Evolutionary conservation across 1,140 invertebrate genomes (phyloP).

Genomic region (Cotesia typhae): DNA sequence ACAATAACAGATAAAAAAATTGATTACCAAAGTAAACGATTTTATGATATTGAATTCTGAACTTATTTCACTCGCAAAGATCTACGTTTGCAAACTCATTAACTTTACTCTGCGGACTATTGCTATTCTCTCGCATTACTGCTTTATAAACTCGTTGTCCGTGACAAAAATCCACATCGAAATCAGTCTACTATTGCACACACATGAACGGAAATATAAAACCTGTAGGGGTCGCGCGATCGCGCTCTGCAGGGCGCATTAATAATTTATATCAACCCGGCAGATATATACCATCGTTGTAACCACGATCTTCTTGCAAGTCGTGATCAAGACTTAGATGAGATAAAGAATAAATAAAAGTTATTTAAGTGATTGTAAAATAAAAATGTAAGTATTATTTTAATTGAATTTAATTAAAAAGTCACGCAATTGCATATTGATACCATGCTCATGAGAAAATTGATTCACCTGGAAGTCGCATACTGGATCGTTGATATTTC

Average conservation of each 20-base stretch:
- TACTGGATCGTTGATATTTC: too few relatives aligned
- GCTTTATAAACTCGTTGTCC: neutral
- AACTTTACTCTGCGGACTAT: neutral
- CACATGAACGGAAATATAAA: constrained; percentile 2
- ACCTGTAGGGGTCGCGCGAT: constrained; percentile 36
- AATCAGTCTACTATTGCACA: neutral
- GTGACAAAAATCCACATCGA: neutral
- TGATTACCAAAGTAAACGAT: constrained; percentile 20
- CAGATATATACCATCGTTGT: constrained; percentile 47
- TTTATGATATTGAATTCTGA: neutral
- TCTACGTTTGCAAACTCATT: neutral
- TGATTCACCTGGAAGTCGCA: neutral
- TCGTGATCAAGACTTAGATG: constrained; percentile 49
- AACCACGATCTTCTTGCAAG: constrained; percentile 51
- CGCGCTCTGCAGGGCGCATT: constrained; percentile 45
- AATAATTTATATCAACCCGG: constrained; percentile 50
- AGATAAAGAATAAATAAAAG: constrained; percentile 35
- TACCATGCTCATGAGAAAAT: neutral
- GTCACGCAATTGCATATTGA: neutral
- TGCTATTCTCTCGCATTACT: neutral
- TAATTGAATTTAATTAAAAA: neutral
- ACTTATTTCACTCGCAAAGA: neutral
- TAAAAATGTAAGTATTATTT: neutral
- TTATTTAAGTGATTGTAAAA: neutral
- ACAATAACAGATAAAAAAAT: too few relatives aligned